Base-by-base conservation (phyloP, 2,113 vertebrate genomes). In the Cinclus cinclus region DNA sequence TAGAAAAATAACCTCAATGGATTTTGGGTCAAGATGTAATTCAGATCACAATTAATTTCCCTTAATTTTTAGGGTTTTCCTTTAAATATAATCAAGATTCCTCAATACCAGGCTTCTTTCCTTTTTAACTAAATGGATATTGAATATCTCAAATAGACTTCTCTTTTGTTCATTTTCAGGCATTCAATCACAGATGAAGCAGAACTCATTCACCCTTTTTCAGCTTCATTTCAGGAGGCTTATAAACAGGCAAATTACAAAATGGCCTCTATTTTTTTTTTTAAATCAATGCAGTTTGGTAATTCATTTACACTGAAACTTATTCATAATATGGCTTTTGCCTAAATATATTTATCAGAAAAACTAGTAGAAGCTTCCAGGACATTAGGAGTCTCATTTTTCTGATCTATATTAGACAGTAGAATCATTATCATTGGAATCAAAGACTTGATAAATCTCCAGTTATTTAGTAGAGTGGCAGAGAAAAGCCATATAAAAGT, bases 291-390 rank as follows among this genome's bases (percentile, higher is more conserved):
- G 81, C 65, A 81, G 73, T 76, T 91, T 87, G 69, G 52, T 68
- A 87, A 92, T 94, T 83, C 67, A 87, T 87, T 90, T 91, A 69
- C 44, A 22, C 56, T 64, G 63, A 55, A 91, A 44, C 33, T 65
- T 89, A 89, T 44, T 95, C 65, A 91, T 91, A 91, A 94, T 58
- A 74, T 63, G 62, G 20, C 18, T 89, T 87, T 92, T 67, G 44
- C 67, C 88, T 56, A 79, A 95, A 92, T 79, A 49, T 76, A 92
- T 92, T 96, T 88, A 84, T 94, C 83, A 95, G 46, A 44, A 94
- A 94, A 94, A 87, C 69, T 60, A 89, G 73, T 30, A 77, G 83
- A 93, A 74, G 64, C 89, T 90, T 95, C 65, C 44, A 79, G 28
- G 65, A 68, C 24, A 78, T 94, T 78, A 92, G 69, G 52, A 94